Evolutionary conservation across 2,888 invertebrate species (phyloP).

Genomic region (Sesia bembeciformis): DNA sequence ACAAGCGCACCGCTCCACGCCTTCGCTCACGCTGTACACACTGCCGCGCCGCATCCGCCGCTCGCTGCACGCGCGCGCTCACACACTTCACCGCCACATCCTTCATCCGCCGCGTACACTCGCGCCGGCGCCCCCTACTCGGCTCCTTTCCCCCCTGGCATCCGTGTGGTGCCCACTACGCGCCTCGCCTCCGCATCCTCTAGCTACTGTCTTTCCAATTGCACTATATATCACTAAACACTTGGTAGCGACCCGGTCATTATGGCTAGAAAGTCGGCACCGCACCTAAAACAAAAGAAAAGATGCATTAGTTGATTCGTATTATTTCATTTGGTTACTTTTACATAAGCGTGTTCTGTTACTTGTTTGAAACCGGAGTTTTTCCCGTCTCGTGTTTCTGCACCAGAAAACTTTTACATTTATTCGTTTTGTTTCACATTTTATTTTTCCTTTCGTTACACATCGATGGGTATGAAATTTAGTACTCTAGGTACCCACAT

Average conservation of each 20-base stretch:
- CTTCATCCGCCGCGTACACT: slow-evolving; percentile 11
- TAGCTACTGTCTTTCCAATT: slow-evolving; percentile 1
- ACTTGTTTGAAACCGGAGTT: too few relatives aligned
- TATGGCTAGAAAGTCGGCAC: too few relatives aligned
- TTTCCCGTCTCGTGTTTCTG: too few relatives aligned
- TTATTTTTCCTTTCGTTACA: too few relatives aligned
- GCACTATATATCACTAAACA: slow-evolving; percentile 5
- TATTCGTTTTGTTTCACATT: too few relatives aligned
- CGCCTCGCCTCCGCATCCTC: slow-evolving; percentile 19
- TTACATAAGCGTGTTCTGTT: too few relatives aligned
- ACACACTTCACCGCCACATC: slow-evolving; percentile 45
- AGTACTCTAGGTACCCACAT: not conserved
- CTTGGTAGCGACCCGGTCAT: slow-evolving; percentile 1
- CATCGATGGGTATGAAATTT: too few relatives aligned
- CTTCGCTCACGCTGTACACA: slow-evolving; percentile 67
- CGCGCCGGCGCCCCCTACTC: slow-evolving; percentile 9
- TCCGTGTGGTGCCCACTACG: slow-evolving; percentile 8
- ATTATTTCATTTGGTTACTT: too few relatives aligned
- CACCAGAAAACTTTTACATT: too few relatives aligned
- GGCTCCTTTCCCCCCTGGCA: slow-evolving; percentile 3
- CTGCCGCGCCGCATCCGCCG: slow-evolving; percentile 66
- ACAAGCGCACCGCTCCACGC: slow-evolving; percentile 66
- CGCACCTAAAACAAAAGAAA: slow-evolving; percentile 4
- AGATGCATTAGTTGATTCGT: too few relatives aligned
- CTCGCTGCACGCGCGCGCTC: slow-evolving; percentile 27